Evolutionary conservation across 2,888 invertebrate species (phyloP), one percentile per base, ranked within the genome.

Genomic region (Melinaea menophilus): DNA sequence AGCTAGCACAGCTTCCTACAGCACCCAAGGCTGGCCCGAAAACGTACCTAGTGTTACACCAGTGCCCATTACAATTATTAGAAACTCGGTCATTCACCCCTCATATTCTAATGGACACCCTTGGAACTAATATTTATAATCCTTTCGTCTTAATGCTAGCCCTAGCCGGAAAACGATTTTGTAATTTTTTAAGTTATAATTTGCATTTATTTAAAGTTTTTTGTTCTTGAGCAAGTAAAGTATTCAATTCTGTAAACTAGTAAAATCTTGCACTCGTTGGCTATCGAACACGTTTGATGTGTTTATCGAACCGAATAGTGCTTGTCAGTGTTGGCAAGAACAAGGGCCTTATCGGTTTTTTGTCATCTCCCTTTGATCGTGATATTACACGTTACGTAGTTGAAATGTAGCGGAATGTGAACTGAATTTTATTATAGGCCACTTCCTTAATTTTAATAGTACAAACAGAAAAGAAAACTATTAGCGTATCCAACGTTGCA

Each of bases 1-100:
- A 56, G 65, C 69, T 2, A 70, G 64, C 58, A 65, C 69, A 13
- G 62, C 64, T 55, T 68, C 67, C 37, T 69, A 69, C 62, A 70
- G 73, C n/a, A 73, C 75, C 13, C 72, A 70, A 64, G 72, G 69
- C 31, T 72, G 72, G 72, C 67, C 67, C 5, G 70, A 72, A 55
- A 70, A 57, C 13, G 64, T 66, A 35, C 69, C 75, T 2, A 76
- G 70, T 48, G 75, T 75, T 4, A 74, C 76, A 7, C 75, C 77
- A 13, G 67, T 75, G 7, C 79, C 85, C 3, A 77, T 81, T 22
- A 81, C 84, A 5, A 72, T 82, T 13, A 86, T 86, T 4, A 80
- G 84, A 63, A 78, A 82, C 37, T 86, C 87, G 5, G 71, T 86
- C 41, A 72, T 79, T 37, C 88, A 86, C 68, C 88, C 86, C 65